These are phyloP conservation scores for Dasypogon diadema DNA, from an alignment of 2,888 invertebrate species.

Conservation along the genomic window DNA sequence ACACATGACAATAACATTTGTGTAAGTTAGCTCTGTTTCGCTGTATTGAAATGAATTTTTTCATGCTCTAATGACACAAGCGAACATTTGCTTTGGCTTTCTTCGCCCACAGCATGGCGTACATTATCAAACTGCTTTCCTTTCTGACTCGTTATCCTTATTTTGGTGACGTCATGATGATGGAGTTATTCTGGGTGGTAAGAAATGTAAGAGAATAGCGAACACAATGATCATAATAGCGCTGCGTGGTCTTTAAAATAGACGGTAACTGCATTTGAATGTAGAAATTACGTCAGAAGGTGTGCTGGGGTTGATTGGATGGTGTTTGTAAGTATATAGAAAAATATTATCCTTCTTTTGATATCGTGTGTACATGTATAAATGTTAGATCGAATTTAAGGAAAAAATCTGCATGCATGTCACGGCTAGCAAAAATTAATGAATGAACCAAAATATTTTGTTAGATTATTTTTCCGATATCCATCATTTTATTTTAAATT, in stretches of 20 bases:
- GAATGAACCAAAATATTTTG: too few relatives aligned
- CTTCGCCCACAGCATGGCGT: not conserved
- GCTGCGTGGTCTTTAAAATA: constrained; percentile 12
- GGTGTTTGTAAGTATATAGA: not conserved
- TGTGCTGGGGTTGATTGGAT: not conserved
- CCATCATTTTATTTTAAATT: too few relatives aligned
- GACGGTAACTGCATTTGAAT: constrained; percentile 36
- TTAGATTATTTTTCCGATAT: too few relatives aligned
- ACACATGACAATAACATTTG: constrained; percentile 29
- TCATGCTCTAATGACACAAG: constrained; percentile 26
- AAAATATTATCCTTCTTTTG: too few relatives aligned
- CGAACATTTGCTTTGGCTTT: too few relatives aligned
- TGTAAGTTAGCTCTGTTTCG: not conserved
- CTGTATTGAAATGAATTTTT: constrained; percentile 23
- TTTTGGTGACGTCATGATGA: constrained; percentile 40
- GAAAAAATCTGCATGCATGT: too few relatives aligned
- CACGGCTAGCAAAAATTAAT: too few relatives aligned
- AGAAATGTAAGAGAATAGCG: constrained; percentile 12
- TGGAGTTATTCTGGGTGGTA: not conserved
- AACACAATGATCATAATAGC: constrained; percentile 14
- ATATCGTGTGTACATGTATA: too few relatives aligned
- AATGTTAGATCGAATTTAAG: too few relatives aligned
- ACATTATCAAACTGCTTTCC: not conserved
- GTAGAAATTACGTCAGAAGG: constrained; percentile 39
- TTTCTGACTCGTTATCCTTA: constrained; percentile 20